Conservation (phyloP, 2,888 invertebrate genomes). For the Yponomeuta cagnagella region DNA sequence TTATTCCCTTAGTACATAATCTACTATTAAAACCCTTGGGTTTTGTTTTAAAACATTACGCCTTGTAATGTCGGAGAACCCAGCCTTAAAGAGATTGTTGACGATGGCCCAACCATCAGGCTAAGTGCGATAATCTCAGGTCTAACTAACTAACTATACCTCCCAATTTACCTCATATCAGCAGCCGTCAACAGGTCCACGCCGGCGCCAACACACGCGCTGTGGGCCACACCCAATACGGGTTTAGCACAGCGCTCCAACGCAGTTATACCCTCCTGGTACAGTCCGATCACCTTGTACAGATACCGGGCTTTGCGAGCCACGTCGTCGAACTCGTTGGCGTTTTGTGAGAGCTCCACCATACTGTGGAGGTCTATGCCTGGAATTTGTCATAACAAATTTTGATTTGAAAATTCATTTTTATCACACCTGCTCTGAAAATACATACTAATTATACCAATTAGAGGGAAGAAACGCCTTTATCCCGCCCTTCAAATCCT, state of each 20-base stretch:
- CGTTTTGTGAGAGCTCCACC: conserved; percentile 68
- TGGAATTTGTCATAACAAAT: conserved; percentile 33
- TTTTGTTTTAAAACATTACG: too few relatives aligned
- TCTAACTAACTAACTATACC: too few relatives aligned
- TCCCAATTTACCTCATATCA: conserved; percentile 80
- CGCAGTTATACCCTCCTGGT: conserved; percentile 86
- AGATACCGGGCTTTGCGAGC: conserved; percentile 84
- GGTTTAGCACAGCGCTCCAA: conserved; percentile 94
- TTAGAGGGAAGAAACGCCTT: too few relatives aligned
- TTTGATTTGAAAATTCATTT: neutral
- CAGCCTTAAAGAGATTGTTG: too few relatives aligned
- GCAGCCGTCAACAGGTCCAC: conserved; percentile 91
- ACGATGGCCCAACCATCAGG: too few relatives aligned
- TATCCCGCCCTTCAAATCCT: too few relatives aligned
- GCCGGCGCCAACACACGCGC: conserved; percentile 93
- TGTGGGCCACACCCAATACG: conserved; percentile 91
- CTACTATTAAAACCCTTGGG: too few relatives aligned
- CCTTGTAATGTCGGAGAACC: too few relatives aligned
- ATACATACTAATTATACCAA: too few relatives aligned
- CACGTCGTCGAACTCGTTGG: conserved; percentile 82
- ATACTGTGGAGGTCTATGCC: conserved; percentile 85
- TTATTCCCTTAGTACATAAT: too few relatives aligned
- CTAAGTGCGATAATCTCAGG: too few relatives aligned
- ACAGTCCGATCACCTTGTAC: conserved; percentile 67
- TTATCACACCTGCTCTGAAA: too few relatives aligned